These are phyloP conservation scores for Diachasma alloeum DNA, from an alignment of 1,140 invertebrate genomes.

Conservation along the genomic window DNA sequence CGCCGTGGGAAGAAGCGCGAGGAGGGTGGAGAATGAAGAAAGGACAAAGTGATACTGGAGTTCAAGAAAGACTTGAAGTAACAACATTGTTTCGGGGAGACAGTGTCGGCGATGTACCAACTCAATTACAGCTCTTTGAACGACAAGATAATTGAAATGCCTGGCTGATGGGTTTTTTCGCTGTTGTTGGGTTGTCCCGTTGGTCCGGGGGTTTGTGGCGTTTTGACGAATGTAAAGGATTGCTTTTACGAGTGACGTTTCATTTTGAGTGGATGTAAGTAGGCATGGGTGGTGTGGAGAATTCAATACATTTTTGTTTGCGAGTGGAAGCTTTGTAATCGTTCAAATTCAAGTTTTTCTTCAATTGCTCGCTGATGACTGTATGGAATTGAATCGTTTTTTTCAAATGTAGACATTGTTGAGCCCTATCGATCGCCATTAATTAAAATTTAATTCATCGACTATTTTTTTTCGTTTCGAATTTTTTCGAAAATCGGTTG, in stretches of 20 bases:
- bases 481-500: no score
- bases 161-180: not conserved
- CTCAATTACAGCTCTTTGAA: conserved; percentile 55
- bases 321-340: no score
- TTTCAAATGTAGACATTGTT: no score
- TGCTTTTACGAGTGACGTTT: not conserved
- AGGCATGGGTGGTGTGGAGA: not conserved
- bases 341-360: no score
- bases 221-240: not conserved
- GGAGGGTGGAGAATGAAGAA: not conserved
- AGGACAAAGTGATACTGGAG: conserved; percentile 2
- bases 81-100: conserved; percentile 18
- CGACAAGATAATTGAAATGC: conserved; percentile 58
- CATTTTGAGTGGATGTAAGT: not conserved
- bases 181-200: not conserved
- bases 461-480: no score
- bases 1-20: not conserved
- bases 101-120: conserved; percentile 35
- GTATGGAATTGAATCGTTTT: no score
- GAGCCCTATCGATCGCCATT: no score
- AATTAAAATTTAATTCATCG: no score
- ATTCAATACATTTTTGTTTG: not conserved
- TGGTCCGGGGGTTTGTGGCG: not conserved
- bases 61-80: conserved; percentile 18
- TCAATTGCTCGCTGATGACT: no score